A percentile compares a stretch with the other conserved stretches of the same genome.
phyloP scores from a whole-genome alignment of 2,797 vertebrate species.

The Cirrhinus molitorella region DNA sequence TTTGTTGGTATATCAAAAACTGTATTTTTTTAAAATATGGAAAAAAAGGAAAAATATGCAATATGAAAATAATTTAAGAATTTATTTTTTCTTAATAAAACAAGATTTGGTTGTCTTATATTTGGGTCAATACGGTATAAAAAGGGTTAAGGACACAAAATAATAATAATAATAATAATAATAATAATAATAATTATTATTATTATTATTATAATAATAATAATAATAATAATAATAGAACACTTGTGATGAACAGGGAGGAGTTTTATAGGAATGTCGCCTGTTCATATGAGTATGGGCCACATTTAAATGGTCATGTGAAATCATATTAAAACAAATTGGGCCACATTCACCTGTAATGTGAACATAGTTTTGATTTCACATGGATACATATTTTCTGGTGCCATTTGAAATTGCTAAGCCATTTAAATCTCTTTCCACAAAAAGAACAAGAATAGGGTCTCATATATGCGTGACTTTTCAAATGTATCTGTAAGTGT shows the following conservation, averaged over 20 bases:
- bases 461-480: background rate
- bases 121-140: too few species aligned
- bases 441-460: background rate
- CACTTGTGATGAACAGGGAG: background rate
- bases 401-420: background rate
- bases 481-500: background rate
- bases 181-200: too few species aligned
- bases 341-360: background rate
- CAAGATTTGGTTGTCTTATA: too few species aligned
- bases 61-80: too few species aligned
- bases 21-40: too few species aligned
- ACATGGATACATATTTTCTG: background rate
- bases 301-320: background rate
- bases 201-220: too few species aligned
- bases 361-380: background rate
- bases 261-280: background rate
- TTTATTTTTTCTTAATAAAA: too few species aligned
- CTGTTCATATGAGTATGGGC: background rate
- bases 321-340: background rate
- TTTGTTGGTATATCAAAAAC: too few species aligned
- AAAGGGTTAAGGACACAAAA: too few species aligned
- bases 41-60: too few species aligned
- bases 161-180: too few species aligned
- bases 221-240: too few species aligned
- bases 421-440: background rate